phyloP scores from a whole-genome alignment of 2,888 invertebrate species.

The Petrolisthes cinctipes region DNA sequence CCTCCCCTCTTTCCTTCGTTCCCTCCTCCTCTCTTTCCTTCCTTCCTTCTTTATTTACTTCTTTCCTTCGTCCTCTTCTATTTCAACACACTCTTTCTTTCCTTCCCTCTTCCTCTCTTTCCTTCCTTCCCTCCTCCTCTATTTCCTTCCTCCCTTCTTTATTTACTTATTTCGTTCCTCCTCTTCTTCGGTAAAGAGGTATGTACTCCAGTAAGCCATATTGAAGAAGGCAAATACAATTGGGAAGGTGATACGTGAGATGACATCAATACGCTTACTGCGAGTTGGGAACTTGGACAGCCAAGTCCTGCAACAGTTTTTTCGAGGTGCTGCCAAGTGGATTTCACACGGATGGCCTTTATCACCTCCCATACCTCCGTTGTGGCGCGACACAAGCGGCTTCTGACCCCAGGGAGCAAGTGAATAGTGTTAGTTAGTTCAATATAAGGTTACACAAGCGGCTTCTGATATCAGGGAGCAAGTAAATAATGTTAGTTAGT shows the following conservation, averaged over 20 bases:
- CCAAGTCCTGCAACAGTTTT: constrained; percentile 59
- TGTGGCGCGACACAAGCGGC: constrained; percentile 60
- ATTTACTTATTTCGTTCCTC: not conserved
- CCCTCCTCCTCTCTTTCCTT: not conserved
- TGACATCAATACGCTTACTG: constrained; percentile 96
- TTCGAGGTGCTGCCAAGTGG: constrained; percentile 43
- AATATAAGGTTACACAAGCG: no score
- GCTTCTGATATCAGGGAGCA: no score
- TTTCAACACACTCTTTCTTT: not conserved
- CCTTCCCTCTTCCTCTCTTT: not conserved
- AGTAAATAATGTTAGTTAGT: no score
- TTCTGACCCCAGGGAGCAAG: constrained; percentile 28
- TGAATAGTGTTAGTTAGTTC: no score
- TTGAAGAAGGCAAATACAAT: constrained; percentile 95
- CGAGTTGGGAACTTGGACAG: constrained; percentile 91
- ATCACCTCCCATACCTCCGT: constrained; percentile 56
- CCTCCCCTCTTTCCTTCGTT: not conserved
- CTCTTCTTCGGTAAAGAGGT: constrained; percentile 77
- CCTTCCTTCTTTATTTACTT: not conserved
- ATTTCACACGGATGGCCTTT: constrained; percentile 58
- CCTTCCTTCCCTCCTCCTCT: not conserved
- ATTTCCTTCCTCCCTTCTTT: not conserved
- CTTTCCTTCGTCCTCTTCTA: not conserved
- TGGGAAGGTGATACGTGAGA: constrained; percentile 94
- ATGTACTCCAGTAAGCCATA: constrained; percentile 93